Evolutionary conservation across 2,113 vertebrate genomes (phyloP).

Genomic region (Halichoeres trimaculatus): DNA sequence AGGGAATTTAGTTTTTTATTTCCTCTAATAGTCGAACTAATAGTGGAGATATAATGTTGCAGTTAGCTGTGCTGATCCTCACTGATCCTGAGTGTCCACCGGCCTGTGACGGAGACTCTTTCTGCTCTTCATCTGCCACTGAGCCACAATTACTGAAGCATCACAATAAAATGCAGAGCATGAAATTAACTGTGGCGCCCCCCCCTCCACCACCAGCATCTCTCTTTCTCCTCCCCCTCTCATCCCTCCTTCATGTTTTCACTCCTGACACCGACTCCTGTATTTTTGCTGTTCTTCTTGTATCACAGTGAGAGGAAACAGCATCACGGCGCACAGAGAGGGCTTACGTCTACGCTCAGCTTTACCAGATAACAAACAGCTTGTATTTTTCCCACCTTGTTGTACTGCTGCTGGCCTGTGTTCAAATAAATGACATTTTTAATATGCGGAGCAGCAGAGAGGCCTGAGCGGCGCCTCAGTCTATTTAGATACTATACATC

Average conservation of each 20-base stretch:
- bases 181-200: slow-evolving; percentile 77
- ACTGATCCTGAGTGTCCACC: slow-evolving; percentile 6
- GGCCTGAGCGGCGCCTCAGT: slow-evolving; percentile 3
- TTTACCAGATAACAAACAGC: slow-evolving; percentile 20
- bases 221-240: slow-evolving; percentile 7
- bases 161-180: slow-evolving; percentile 75
- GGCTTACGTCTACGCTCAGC: slow-evolving; percentile 1
- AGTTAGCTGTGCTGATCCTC: slow-evolving; percentile 5
- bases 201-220: background rate
- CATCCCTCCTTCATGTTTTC: background rate
- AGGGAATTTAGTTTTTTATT: background rate
- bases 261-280: slow-evolving; percentile 44
- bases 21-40: background rate
- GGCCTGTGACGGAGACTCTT: slow-evolving; percentile 4
- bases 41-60: background rate
- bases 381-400: slow-evolving; percentile 23
- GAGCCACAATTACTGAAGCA: slow-evolving; percentile 67
- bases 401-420: slow-evolving; percentile 27
- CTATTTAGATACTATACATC: slow-evolving; percentile 33
- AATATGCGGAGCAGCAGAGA: background rate
- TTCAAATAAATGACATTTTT: slow-evolving; percentile 49
- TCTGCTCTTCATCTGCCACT: slow-evolving; percentile 26
- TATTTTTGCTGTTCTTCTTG: slow-evolving; percentile 23
- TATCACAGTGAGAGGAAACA: slow-evolving; percentile 24
- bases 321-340: background rate